Evolutionary conservation across 1,140 invertebrate species (phyloP).

Genomic region (Drosophila nasuta): DNA sequence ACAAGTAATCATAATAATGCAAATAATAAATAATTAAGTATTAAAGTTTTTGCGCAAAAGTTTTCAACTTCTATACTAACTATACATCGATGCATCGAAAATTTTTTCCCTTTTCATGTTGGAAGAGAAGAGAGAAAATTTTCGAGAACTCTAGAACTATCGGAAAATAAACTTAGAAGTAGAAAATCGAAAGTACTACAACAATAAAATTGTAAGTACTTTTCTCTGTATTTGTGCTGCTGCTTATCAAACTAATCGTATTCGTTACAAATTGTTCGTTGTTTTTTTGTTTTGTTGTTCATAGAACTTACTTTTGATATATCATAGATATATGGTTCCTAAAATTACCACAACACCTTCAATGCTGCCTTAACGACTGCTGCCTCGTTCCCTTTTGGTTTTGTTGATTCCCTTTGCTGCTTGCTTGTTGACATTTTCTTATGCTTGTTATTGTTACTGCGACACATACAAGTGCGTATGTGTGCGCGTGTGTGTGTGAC

Average conservation of each 20-base stretch:
- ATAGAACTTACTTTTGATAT: slow-evolving; percentile 97
- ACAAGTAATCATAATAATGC: slow-evolving; percentile 12
- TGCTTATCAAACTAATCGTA: slow-evolving; percentile 44
- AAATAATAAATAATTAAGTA: slow-evolving; percentile 46
- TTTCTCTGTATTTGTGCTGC: neutral
- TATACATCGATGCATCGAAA: slow-evolving; percentile 67
- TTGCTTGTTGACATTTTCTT: neutral
- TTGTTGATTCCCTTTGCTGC: neutral
- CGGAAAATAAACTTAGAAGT: neutral
- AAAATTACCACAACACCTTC: slow-evolving; percentile 89
- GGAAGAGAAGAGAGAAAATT: slow-evolving; percentile 71
- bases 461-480: too few species aligned
- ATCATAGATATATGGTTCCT: slow-evolving; percentile 98
- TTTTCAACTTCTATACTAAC: neutral
- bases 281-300: slow-evolving; percentile 87
- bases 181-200: too few species aligned
- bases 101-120: slow-evolving; percentile 64
- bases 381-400: neutral
- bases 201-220: neutral
- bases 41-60: slow-evolving; percentile 29
- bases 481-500: slow-evolving; percentile 5
- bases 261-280: slow-evolving; percentile 66
- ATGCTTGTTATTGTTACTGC: slow-evolving; percentile 6
- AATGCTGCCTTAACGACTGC: slow-evolving; percentile 83
- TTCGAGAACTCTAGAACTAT: slow-evolving; percentile 62